Evolutionary conservation across 1,140 invertebrate species (phyloP).

Genomic region (Luehdorfia chinensis): DNA sequence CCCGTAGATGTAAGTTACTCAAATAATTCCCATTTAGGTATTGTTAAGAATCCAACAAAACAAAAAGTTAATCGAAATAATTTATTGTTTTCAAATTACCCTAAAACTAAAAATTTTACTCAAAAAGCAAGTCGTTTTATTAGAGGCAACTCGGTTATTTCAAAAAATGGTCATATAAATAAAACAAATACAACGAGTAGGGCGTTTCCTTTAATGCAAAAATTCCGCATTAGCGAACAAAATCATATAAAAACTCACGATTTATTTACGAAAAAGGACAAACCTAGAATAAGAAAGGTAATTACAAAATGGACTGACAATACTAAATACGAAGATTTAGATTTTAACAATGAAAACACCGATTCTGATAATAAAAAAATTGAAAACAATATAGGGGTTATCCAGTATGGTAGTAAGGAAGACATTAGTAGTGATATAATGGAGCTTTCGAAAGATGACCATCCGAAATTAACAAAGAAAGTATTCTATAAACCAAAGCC

Average conservation of each 20-base stretch:
- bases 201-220: neutral
- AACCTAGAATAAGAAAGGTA: slow-evolving; percentile 58
- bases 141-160: slow-evolving; percentile 5
- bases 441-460: slow-evolving; percentile 18
- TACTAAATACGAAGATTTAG: slow-evolving; percentile 52
- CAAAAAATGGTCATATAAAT: neutral
- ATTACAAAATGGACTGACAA: slow-evolving; percentile 65
- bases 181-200: neutral
- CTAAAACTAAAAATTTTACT: slow-evolving; percentile 1
- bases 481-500: slow-evolving; percentile 33
- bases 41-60: slow-evolving; percentile 7
- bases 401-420: slow-evolving; percentile 20
- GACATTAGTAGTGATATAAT: slow-evolving; percentile 19
- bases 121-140: slow-evolving; percentile 11
- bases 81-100: slow-evolving; percentile 15
- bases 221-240: slow-evolving; percentile 1
- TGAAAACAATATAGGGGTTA: slow-evolving; percentile 11
- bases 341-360: slow-evolving; percentile 37
- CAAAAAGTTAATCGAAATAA: slow-evolving; percentile 6
- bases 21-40: slow-evolving; percentile 19
- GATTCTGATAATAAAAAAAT: slow-evolving; percentile 22
- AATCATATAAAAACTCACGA: slow-evolving; percentile 6
- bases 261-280: slow-evolving; percentile 25
- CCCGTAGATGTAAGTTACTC: slow-evolving; percentile 31
- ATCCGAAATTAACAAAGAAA: slow-evolving; percentile 14